Evolutionary conservation across 2,888 invertebrate species (phyloP), one percentile per base, ranked within the genome.

Genomic region (Hirtodrosophila cameraria): DNA sequence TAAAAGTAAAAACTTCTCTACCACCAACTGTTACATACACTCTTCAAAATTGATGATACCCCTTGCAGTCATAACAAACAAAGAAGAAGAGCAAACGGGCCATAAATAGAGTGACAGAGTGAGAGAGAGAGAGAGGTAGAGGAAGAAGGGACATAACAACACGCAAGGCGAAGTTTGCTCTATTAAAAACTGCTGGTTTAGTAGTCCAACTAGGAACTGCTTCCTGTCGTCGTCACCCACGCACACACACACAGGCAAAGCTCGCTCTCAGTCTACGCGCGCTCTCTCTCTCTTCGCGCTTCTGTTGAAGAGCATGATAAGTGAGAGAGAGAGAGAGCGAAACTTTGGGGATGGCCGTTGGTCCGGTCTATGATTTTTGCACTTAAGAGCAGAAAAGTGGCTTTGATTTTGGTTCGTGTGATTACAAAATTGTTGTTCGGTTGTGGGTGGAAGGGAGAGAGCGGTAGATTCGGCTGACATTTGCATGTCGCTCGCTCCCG

Each of bases 161-260:
- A 61, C 62, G 61, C 55, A 65, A 67, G 42, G 53, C 52, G 45
- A 55, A 42, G 41, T 60, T 60, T 75, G 68, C 60, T 75, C 75
- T 69, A 81, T 81, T 77, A 71, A 75, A 65, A 84, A 78, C 72
- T 86, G 76, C 70, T 77, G 75, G 77, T 84, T 81, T 86, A 83
- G 71, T 87, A 77, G 83, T 87, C 79, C 52, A 75, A 75, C 64
- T 68, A 65, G 64, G 69, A 62, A 63, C 61, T 52, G 60, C 58
- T 75, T 75, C 75, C 75, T 75, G 72, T 69, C 74, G 23, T 2
- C 18, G 18, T 46, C 75, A 75, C 69, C 59, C 75, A 63, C 71
- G 50, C 75, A 75, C 69, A 61, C 75, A 63, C 71, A 71, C 53
- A 62, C 5, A 49, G 35, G 36, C 48, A 45, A 54, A 38, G 36